Conservation (phyloP, 2,888 invertebrate species). For the Protonemura montana region DNA sequence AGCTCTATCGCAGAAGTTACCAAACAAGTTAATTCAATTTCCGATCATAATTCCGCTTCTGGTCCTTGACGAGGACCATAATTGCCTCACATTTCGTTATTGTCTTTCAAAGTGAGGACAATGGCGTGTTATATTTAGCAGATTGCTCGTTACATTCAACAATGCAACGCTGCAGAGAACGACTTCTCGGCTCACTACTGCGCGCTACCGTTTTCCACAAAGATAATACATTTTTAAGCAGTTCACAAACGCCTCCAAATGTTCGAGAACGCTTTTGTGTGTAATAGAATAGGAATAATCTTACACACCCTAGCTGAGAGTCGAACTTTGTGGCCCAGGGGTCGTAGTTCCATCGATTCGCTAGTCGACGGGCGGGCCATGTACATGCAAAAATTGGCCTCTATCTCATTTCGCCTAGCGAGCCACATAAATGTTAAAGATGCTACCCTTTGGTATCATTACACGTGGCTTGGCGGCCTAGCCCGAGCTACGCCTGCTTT, state of each 20-base stretch:
- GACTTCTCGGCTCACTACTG: background rate
- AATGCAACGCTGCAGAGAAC: background rate
- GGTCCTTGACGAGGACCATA: background rate
- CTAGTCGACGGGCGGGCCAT: background rate
- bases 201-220: background rate
- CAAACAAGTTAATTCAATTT: background rate
- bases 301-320: background rate
- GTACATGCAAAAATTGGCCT: constrained; percentile 33
- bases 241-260: constrained; percentile 14
- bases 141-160: background rate
- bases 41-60: background rate
- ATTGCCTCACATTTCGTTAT: background rate
- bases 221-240: constrained; percentile 23
- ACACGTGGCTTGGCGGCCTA: constrained; percentile 2
- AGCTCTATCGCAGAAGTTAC: background rate
- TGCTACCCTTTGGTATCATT: constrained; percentile 36
- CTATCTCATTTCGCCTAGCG: constrained; percentile 23
- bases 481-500: background rate
- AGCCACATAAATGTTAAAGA: constrained; percentile 34
- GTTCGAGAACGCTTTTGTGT: background rate
- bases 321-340: constrained; percentile 21
- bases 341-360: constrained; percentile 25
- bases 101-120: background rate
- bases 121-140: background rate
- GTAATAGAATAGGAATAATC: constrained; percentile 28